Base-by-base conservation (phyloP, 2,797 vertebrate species). In the Melopsittacus undulatus region DNA sequence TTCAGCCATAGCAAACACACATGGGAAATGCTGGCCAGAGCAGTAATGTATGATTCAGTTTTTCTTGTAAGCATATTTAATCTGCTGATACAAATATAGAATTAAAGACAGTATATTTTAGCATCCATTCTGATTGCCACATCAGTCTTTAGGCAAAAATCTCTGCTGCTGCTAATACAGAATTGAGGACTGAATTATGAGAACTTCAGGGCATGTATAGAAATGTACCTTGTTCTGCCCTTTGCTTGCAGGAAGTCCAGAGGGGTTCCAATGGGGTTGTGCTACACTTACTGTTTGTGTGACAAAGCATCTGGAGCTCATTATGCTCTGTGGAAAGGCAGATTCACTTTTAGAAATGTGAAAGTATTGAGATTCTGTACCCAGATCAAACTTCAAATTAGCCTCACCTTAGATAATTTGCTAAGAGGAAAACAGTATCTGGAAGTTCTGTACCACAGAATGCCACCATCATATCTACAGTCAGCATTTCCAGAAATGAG, bases 401-500 rank as follows among this genome's bases (percentile, higher is more conserved):
- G 18, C 63, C 36, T 83, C 46, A 49, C 78, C 4, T 11, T 64
- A 56, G 59, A 21, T 83, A 72, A 83, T 90, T 78, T 86, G 48
- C 29, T 20, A 73, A 73, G 48, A 46, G 54, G 10, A 69, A 74
- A 84, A 46, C 36, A 38, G n/a, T 76, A 67, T 89, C 61, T 84
- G 40, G 36, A 72, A 87, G 56, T 83, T 87, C 40, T 63, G 23
- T 70, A 22, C 74, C 80, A 64, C 34, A 74, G 40, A 92, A 66
- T 36, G 92, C 15, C 61, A 49, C 49, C 56, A 36, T 40, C 23
- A 0, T 83, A 43, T 64, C 88, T 93, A 43, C 56, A 89, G 75
- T 56, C 78, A 87, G 23, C 32, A 48, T 61, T 87, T 80, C 87
- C 87, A 87, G 70, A 90, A 81, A 57, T 78, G 88, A 91, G 78